phyloP scores from a whole-genome alignment of 2,113 vertebrate species.

The Ceratotherium simum region DNA sequence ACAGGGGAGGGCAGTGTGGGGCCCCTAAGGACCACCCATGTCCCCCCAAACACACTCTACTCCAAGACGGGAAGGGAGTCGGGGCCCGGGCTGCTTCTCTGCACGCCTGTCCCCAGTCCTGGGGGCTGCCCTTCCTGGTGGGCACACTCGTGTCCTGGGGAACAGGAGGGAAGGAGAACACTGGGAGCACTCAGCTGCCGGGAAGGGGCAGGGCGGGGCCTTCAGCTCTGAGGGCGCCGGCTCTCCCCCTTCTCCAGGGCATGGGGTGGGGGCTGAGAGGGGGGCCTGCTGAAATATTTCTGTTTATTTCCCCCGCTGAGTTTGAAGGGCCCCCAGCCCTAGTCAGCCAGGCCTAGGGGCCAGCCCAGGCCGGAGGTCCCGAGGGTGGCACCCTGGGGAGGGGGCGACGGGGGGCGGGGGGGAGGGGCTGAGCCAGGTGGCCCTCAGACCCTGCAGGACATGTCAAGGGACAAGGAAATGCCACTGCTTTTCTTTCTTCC shows the following conservation, averaged over 20 bases:
- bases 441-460: neutral
- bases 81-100: neutral
- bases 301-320: neutral
- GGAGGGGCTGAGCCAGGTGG: neutral
- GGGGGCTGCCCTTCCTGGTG: rapidly evolving
- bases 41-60: rapidly evolving
- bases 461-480: neutral
- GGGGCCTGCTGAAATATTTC: neutral
- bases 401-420: rapidly evolving
- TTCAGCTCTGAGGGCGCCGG: neutral
- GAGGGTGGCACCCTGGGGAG: neutral
- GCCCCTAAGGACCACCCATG: neutral
- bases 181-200: neutral
- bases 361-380: neutral
- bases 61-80: rapidly evolving
- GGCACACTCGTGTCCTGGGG: neutral
- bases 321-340: neutral
- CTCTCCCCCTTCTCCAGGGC: neutral
- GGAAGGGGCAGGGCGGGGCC: neutral
- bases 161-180: rapidly evolving
- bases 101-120: neutral
- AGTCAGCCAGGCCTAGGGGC: neutral
- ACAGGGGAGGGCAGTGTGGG: neutral
- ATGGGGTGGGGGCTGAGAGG: rapidly evolving
- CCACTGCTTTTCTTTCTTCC: neutral